Evolutionary conservation across 2,797 vertebrate species (phyloP), one percentile per base, ranked within the genome.

Genomic region (Microctenopoma lineatum): DNA sequence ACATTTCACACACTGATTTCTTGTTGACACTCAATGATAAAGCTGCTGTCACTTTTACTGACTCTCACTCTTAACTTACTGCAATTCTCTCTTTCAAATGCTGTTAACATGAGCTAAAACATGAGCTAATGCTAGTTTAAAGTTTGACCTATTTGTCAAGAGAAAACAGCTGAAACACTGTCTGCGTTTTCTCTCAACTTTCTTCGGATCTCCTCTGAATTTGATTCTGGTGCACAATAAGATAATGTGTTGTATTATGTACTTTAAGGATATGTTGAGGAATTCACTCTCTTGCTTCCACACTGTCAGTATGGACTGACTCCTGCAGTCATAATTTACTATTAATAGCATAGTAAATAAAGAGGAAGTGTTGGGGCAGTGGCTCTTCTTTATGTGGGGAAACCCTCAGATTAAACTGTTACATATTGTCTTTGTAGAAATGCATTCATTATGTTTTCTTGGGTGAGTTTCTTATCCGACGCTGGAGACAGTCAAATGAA

Each of bases 31-130:
- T 18, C 27, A 21, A 21, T 1, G 1, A 54, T 79, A 63, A 59
- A 0, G 3, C 38, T 53, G 44, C 53, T 56, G 50, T 77, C 47
- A 50, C 80, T 77, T 59, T 53, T 29, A 60, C n/a, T n/a, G n/a
- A n/a, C n/a, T n/a, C n/a, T n/a, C n/a, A n/a, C n/a, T n/a, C n/a
- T n/a, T n/a, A 68, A 75, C 34, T 1, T 52, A 63, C 21, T 58
- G 47, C 11, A 1, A 18, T 45, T 62, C 72, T 66, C 48, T 56
- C 14, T 44, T 16, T 44, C 10, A 14, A 14, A 32, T 32, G 29
- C 5, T 4, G 27, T 32, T 21, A 21, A 2, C 21, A 21, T 21
- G 21, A 21, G 21, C 21, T 21, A 21, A 21, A 1, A 21, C 21
- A 21, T 21, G 21, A 21, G 21, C 21, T 21, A 21, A 21, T 21